Evolutionary conservation across 2,888 invertebrate species (phyloP), one percentile per base, ranked within the genome.

Genomic region (Gerris lacustris): DNA sequence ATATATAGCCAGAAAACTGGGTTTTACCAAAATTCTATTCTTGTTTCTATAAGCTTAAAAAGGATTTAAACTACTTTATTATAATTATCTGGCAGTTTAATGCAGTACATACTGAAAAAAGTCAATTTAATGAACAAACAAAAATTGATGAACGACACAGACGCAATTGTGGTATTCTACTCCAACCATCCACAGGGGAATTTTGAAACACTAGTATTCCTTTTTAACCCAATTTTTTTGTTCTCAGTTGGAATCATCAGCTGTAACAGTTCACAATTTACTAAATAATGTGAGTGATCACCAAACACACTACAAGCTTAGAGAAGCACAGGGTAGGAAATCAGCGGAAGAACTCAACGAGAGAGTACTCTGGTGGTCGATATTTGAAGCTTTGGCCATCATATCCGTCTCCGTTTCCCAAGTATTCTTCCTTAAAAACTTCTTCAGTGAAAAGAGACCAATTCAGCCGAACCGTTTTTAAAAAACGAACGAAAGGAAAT

Each of bases 331-430:
- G 80, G 91, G 96, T 69, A 87, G 97, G 69, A 96, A 94, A 79
- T 86, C 96, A 72, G 99, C 97, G 0, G 99, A 99, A 82, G 95
- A 97, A 79, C 84, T 99, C 70, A 98, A 97, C 78, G 94, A 96
- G 79, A 86, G 93, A 77, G 97, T 99, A 7, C 85, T 94, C 79
- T 87, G 88, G 84, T 99, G 97, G 96, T 95, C 97, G 0, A 82
- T 93, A 66, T 86, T 91, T 75, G 96, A 98, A 81, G 92, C 96
- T 11, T 77, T 89, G 5, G 89, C 92, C 62, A 88, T 99, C 75
- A 82, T 97, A 17, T 79, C 90, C 71, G 92, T 95, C 67, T 90
- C 91, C n/a, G 84, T 97, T 69, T 88, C 89, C 45, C 97, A 99
- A 84, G 96, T 98, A 68, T 84, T 94, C 79, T 85, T 96, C 72